Percentiles rank a stretch among this genome's conserved stretches.
Conservation (phyloP, 1,140 invertebrate genomes). For the Sarcophaga bullata region DNA sequence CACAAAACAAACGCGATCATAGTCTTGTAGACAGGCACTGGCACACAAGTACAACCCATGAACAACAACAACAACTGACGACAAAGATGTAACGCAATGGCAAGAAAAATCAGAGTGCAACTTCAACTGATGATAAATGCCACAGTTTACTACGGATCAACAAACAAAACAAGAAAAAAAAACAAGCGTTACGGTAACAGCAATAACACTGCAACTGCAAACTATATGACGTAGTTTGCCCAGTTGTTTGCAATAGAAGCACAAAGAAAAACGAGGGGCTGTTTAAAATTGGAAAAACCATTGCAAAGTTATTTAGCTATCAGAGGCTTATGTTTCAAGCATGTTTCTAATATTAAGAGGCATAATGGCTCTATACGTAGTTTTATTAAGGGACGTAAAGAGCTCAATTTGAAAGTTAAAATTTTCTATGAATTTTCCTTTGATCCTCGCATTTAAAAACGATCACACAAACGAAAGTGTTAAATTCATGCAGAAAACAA, state of each 20-base stretch:
- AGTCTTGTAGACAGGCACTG: neutral
- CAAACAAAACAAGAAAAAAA: neutral
- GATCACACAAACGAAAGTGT: neutral
- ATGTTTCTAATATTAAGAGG: too few species aligned
- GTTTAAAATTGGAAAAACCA: neutral
- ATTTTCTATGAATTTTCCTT: neutral
- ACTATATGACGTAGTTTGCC: neutral
- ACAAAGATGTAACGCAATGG: too few species aligned
- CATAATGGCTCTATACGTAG: too few species aligned
- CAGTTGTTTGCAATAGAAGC: neutral
- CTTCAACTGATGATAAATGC: neutral
- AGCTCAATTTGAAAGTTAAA: too few species aligned
- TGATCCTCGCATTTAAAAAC: neutral
- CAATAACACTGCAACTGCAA: neutral
- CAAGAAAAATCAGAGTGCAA: neutral
- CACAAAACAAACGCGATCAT: neutral
- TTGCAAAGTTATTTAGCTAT: too few species aligned
- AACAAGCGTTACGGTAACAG: too few species aligned
- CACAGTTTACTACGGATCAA: slow-evolving; percentile 10
- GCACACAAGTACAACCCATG: too few species aligned
- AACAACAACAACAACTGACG: neutral
- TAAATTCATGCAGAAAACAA: neutral
- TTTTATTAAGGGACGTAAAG: too few species aligned
- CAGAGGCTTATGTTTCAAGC: too few species aligned
- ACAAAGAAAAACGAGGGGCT: neutral